These are phyloP conservation scores for Dasyurus viverrinus DNA, from an alignment of 2,113 vertebrate species.

Conservation along the genomic window DNA sequence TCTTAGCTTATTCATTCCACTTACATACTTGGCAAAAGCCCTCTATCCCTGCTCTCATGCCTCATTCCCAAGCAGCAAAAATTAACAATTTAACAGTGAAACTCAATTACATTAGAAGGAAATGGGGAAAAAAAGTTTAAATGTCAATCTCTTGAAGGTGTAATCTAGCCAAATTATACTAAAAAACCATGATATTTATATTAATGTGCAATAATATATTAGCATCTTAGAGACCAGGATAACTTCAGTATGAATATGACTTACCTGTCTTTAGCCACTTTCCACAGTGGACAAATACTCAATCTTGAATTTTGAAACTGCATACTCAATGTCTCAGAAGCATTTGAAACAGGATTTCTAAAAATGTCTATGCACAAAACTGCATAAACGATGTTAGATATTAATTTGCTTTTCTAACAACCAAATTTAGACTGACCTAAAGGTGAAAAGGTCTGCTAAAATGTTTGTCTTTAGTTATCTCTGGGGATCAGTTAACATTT, in stretches of 20 bases:
- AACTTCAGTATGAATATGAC: constrained; percentile 71
- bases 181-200: constrained; percentile 76
- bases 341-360: constrained; percentile 80
- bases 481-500: background rate
- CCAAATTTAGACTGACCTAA: constrained; percentile 50
- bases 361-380: constrained; percentile 52
- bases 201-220: constrained; percentile 70
- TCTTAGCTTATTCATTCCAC: background rate
- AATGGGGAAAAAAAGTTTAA: constrained; percentile 47
- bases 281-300: constrained; percentile 76
- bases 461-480: constrained; percentile 37
- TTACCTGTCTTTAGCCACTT: constrained; percentile 81
- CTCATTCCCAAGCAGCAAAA: constrained; percentile 43
- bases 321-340: constrained; percentile 84
- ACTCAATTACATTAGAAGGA: constrained; percentile 62
- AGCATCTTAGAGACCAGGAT: constrained; percentile 25
- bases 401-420: constrained; percentile 44
- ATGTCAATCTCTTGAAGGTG: constrained; percentile 59
- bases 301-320: constrained; percentile 83
- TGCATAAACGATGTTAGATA: background rate
- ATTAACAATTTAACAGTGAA: constrained; percentile 68
- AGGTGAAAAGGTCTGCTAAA: constrained; percentile 26
- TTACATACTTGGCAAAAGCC: background rate
- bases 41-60: background rate
- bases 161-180: constrained; percentile 39